A percentile compares a stretch with the other conserved stretches of the same genome.
phyloP scores from a whole-genome alignment of 2,888 invertebrate species.

The Lasioglossum vierecki region DNA sequence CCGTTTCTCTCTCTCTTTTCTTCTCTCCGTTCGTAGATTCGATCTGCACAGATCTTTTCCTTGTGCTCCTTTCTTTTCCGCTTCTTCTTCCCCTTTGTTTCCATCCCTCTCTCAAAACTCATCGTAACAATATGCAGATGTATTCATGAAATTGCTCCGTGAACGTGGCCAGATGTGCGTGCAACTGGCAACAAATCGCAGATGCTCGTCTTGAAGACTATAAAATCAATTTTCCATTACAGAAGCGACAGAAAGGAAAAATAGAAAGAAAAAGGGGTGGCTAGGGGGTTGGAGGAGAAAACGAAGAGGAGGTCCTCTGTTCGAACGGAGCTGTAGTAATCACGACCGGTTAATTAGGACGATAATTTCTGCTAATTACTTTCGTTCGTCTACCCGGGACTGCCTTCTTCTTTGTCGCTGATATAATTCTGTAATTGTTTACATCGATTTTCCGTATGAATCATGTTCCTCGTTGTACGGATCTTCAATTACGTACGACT shows the following conservation, averaged over 20 bases:
- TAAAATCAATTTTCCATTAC: constrained; percentile 57
- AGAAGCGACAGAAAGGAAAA: not conserved
- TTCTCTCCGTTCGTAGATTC: not conserved
- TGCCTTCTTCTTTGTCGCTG: constrained; percentile 50
- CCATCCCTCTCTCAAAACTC: constrained; percentile 15
- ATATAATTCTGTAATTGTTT: constrained; percentile 56
- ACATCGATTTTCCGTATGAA: constrained; percentile 50
- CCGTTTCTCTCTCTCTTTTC: not conserved
- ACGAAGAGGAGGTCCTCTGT: constrained; percentile 23
- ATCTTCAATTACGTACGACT: not conserved
- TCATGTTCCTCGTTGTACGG: not conserved
- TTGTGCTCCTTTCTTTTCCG: not conserved
- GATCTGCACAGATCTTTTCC: not conserved
- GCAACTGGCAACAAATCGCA: constrained; percentile 51
- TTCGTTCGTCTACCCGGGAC: constrained; percentile 52
- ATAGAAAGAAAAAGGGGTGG: not conserved
- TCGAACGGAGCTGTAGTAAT: constrained; percentile 52
- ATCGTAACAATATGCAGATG: constrained; percentile 52
- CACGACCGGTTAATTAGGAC: constrained; percentile 60
- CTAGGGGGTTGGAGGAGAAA: not conserved
- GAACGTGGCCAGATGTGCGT: constrained; percentile 43
- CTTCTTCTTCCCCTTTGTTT: not conserved
- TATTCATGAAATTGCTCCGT: constrained; percentile 53
- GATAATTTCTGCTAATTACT: constrained; percentile 63
- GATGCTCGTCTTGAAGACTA: constrained; percentile 51